Conservation (phyloP, 1,140 invertebrate genomes). For the Philotrypesis tridentata region DNA sequence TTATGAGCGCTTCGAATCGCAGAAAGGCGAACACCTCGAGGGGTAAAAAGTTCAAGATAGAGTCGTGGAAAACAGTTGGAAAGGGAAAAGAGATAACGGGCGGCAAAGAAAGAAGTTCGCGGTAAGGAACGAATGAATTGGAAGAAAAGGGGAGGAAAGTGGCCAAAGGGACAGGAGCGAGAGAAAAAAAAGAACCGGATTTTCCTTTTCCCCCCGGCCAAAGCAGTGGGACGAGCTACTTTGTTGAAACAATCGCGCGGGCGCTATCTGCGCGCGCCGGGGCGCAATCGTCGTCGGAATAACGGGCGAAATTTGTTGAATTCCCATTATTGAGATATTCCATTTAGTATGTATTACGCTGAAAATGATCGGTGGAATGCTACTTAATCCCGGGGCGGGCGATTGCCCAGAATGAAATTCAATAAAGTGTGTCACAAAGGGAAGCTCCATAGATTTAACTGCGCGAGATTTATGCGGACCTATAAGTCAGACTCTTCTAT, state of each 20-base stretch:
- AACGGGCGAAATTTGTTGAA: background rate
- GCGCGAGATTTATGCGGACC: constrained; percentile 26
- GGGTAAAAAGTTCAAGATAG: background rate
- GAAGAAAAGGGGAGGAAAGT: background rate
- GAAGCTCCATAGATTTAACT: background rate
- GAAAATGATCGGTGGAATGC: background rate
- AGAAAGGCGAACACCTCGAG: background rate
- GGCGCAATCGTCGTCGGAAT: too few relatives aligned
- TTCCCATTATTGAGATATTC: too few relatives aligned
- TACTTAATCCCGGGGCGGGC: background rate
- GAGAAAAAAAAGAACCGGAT: background rate
- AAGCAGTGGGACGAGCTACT: too few relatives aligned
- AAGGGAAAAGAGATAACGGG: background rate
- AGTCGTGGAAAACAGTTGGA: background rate
- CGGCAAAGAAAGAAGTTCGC: background rate
- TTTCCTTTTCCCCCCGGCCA: background rate
- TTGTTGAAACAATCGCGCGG: background rate
- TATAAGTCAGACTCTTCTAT: constrained; percentile 26
- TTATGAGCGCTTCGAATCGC: constrained; percentile 7
- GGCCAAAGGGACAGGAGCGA: too few relatives aligned
- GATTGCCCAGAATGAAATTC: constrained; percentile 18
- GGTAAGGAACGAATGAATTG: background rate
- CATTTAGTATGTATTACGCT: background rate
- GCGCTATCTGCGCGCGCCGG: too few relatives aligned
- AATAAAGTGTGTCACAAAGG: constrained; percentile 21